Conservation (phyloP, 2,113 vertebrate species). For the Thymallus thymallus region DNA sequence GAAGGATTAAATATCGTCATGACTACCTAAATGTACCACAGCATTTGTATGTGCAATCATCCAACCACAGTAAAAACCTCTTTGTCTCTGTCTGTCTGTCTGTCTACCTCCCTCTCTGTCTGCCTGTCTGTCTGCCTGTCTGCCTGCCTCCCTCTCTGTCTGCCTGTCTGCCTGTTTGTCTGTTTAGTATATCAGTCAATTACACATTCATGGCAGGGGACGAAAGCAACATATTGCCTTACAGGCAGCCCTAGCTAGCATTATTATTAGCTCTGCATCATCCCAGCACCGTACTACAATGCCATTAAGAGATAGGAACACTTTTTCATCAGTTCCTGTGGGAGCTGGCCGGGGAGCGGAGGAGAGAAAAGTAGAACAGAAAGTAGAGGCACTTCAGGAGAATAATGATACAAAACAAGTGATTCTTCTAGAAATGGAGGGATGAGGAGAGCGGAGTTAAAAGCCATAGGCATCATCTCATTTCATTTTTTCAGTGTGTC, state of each 20-base stretch:
- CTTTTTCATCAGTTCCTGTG: not conserved
- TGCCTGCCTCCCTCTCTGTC: too few relatives aligned
- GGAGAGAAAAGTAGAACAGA: not conserved
- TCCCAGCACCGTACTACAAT: not conserved
- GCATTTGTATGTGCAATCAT: too few relatives aligned
- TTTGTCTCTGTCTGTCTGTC: too few relatives aligned
- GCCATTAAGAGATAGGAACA: not conserved
- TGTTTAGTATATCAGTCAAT: too few relatives aligned
- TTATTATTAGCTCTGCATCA: not conserved
- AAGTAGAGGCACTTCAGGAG: slow-evolving; percentile 9
- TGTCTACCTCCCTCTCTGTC: too few relatives aligned
- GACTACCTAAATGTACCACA: too few relatives aligned
- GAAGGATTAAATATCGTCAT: too few relatives aligned
- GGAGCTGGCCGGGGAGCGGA: not conserved
- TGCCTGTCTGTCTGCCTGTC: too few relatives aligned
- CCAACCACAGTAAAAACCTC: too few relatives aligned
- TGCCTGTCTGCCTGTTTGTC: too few relatives aligned
- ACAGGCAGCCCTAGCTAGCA: not conserved
- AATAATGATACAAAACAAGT: not conserved
- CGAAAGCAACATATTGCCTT: not conserved
- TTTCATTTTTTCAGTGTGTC: not conserved
- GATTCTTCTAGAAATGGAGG: too few relatives aligned
- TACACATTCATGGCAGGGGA: not conserved
- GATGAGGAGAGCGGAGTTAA: not conserved
- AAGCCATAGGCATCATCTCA: not conserved